Conservation (phyloP, 2,113 vertebrate genomes). For the Tyrannus savana region DNA sequence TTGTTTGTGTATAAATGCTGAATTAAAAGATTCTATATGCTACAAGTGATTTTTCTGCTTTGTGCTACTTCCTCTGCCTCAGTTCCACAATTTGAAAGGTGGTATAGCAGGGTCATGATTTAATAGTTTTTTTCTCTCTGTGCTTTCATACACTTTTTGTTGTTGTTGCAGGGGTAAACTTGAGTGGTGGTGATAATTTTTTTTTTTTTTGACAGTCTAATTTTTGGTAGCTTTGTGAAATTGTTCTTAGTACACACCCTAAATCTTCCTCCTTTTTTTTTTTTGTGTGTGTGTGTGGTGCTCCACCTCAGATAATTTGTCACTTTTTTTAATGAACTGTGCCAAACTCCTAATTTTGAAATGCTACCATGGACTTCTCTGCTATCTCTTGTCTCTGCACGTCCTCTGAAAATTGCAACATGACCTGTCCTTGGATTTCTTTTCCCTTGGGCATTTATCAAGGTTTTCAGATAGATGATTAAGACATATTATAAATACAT, state of each 20-base stretch:
- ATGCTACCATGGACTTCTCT: neutral
- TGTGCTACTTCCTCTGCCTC: neutral
- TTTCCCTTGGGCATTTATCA: neutral
- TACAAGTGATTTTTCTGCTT: neutral
- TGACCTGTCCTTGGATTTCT: neutral
- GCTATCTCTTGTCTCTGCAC: neutral
- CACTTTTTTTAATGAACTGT: neutral
- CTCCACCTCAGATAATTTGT: neutral
- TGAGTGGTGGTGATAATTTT: neutral
- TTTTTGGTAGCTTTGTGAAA: neutral
- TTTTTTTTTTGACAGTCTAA: neutral
- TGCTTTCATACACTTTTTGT: neutral
- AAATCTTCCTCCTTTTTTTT: neutral
- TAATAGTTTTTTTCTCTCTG: neutral
- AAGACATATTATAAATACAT: neutral
- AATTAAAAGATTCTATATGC: neutral
- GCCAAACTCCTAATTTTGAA: neutral
- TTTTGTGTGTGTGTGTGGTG: neutral
- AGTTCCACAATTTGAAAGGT: neutral
- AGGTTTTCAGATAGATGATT: neutral
- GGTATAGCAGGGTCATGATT: fast-evolving
- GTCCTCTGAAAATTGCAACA: neutral
- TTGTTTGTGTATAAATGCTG: neutral
- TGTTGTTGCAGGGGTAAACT: neutral
- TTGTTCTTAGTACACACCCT: neutral